Evolutionary conservation across 2,888 invertebrate species (phyloP), one percentile per base, ranked within the genome.

Genomic region (Lingula anatina): DNA sequence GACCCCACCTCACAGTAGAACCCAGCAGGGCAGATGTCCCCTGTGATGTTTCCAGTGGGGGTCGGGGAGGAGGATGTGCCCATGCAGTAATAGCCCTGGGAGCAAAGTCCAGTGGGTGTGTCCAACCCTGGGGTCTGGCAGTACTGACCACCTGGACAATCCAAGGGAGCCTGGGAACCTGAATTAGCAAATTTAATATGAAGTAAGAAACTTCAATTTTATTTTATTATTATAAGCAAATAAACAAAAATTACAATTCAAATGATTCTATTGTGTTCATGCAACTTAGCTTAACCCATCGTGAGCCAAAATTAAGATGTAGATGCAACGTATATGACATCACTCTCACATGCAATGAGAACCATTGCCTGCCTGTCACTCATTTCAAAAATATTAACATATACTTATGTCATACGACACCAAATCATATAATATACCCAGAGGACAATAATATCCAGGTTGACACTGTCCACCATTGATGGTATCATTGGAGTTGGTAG

Each of bases 41-140:
- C 70, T 5, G 67, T 65, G 37, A 38, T 57, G 18, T 62, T 67
- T 51, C 67, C 66, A 27, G 59, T 56, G 2, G 70, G 68, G 3
- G 55, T 58, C 15, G 50, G 36, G 2, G 53, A 45, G 9, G 55
- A 51, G 7, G 67, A 63, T 45, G 46, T 57, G 7, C 56, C 59
- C 7, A 53, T 53, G 43, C 73, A 73, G 61, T 65, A 73, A 51
- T 69, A 71, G 5, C 72, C 73, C 2, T 66, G 62, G 1, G 62
- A 54, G 47, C 73, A 73, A 52, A 64, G 60, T 12, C 62, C 71
- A 5, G 69, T 68, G 9, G 71, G 70, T 2, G 46, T 44, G 18
- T 56, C 57, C 1, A 71, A 55, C 2, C 65, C 70, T 5, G 56
- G 61, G 39, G 62, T 62, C 53, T 66, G 62, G 44, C 73, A 73